Percentiles rank a stretch among this genome's conserved stretches.
Evolutionary conservation across 2,113 vertebrate genomes (phyloP).

Genomic region (Gulo gulo): DNA sequence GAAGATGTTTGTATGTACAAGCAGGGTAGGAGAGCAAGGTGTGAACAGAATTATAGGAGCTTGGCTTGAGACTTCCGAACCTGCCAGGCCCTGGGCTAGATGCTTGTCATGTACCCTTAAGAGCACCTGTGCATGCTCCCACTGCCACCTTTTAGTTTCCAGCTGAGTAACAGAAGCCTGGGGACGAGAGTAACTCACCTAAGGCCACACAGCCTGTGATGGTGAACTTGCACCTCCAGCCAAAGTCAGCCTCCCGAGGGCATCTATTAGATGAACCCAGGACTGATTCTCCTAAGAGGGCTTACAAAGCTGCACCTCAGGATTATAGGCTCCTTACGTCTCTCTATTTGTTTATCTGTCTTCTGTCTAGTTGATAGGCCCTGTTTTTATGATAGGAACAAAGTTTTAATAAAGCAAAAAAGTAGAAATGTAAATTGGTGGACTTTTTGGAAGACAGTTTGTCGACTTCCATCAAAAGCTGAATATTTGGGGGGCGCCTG

Average conservation of each 20-base stretch:
- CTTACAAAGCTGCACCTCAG: rapidly evolving
- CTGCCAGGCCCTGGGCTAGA: not conserved
- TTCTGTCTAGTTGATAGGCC: too few species aligned
- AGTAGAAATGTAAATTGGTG: not conserved
- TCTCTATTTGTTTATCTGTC: not conserved
- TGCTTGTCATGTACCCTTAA: rapidly evolving
- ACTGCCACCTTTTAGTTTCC: not conserved
- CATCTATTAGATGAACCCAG: rapidly evolving
- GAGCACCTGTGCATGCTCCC: not conserved
- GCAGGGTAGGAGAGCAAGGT: not conserved
- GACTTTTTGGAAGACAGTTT: not conserved
- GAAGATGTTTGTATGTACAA: rapidly evolving
- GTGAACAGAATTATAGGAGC: rapidly evolving
- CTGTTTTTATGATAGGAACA: not conserved
- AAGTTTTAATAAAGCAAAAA: not conserved
- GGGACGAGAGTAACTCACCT: too few species aligned
- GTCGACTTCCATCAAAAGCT: not conserved
- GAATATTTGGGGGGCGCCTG: too few species aligned
- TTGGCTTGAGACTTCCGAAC: rapidly evolving
- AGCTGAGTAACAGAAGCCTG: not conserved
- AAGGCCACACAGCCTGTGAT: not conserved
- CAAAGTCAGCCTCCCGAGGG: not conserved
- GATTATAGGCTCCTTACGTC: rapidly evolving
- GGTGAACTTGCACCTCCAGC: not conserved
- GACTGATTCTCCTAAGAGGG: not conserved